Percentiles rank a stretch among this genome's conserved stretches.
These are phyloP conservation scores for Phyllotreta striolata DNA, from an alignment of 2,888 invertebrate species.

Conservation along the genomic window DNA sequence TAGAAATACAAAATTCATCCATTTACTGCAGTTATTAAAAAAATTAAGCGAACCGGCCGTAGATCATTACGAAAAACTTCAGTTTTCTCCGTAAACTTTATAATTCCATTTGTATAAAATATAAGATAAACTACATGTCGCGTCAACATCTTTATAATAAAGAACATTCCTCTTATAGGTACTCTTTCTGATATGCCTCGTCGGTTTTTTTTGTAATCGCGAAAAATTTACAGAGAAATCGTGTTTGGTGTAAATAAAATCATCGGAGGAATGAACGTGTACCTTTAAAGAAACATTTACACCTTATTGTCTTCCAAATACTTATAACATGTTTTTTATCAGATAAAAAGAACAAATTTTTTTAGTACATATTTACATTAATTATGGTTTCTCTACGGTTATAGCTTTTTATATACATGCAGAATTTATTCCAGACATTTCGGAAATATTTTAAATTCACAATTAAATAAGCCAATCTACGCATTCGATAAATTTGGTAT, in stretches of 20 bases:
- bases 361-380: slow-evolving; percentile 45
- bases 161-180: slow-evolving; percentile 10
- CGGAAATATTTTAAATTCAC: no score
- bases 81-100: slow-evolving; percentile 10
- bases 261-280: slow-evolving; percentile 10
- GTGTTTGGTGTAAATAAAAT: slow-evolving; percentile 7
- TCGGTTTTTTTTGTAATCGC: slow-evolving; percentile 10
- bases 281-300: slow-evolving; percentile 33
- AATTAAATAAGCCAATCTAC: no score
- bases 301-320: slow-evolving; percentile 53
- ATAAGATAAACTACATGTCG: slow-evolving; percentile 24
- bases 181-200: slow-evolving; percentile 26
- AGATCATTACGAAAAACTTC: background rate
- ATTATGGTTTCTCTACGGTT: slow-evolving; percentile 34
- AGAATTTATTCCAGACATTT: slow-evolving; percentile 4
- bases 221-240: slow-evolving; percentile 14
- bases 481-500: no score
- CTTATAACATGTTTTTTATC: slow-evolving; percentile 45
- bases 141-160: slow-evolving; percentile 18
- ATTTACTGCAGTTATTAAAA: background rate
- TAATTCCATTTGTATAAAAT: slow-evolving; percentile 7
- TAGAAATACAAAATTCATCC: background rate
- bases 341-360: slow-evolving; percentile 39
- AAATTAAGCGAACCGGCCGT: background rate
- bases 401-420: slow-evolving; percentile 39